A percentile compares a stretch with the other conserved stretches of the same genome.
Evolutionary conservation across 2,888 invertebrate species (phyloP).

Genomic region (Campoplex nolae): DNA sequence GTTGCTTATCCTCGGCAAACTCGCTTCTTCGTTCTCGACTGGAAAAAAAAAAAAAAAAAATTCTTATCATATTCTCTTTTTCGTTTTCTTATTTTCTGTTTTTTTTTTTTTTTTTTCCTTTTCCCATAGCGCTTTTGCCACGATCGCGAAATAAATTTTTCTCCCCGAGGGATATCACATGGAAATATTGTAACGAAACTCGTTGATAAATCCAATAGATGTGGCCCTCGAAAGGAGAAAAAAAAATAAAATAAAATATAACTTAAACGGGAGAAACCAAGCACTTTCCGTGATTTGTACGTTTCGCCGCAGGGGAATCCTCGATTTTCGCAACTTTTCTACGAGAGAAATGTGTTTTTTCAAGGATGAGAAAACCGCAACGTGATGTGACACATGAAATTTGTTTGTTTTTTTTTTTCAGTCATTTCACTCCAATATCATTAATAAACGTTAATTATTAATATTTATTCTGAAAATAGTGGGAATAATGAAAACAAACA

Average conservation of each 20-base stretch:
- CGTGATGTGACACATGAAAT: neutral
- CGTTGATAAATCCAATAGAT: conserved; percentile 32
- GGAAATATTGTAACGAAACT: conserved; percentile 39
- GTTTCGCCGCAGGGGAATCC: neutral
- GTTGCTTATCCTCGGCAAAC: conserved; percentile 71
- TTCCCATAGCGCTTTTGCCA: conserved; percentile 2
- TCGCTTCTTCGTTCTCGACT: conserved; percentile 55
- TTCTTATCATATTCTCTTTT: conserved; percentile 62
- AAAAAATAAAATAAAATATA: conserved; percentile 9
- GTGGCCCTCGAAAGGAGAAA: neutral
- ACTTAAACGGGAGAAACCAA: neutral
- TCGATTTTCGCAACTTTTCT: neutral
- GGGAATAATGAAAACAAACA: neutral
- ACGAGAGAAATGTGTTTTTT: neutral
- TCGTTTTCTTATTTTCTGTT: conserved; percentile 54
- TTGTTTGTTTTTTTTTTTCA: neutral
- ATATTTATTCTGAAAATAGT: neutral
- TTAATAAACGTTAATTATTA: neutral
- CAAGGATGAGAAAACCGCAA: neutral
- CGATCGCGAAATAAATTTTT: conserved; percentile 40
- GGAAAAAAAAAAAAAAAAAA: conserved; percentile 56
- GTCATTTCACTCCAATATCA: neutral
- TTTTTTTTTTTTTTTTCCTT: conserved; percentile 52
- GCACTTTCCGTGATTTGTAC: neutral
- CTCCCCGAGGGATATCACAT: neutral